A percentile compares a stretch with the other conserved stretches of the same genome.
phyloP scores from a whole-genome alignment of 2,797 vertebrate genomes.

The Limosa lapponica region DNA sequence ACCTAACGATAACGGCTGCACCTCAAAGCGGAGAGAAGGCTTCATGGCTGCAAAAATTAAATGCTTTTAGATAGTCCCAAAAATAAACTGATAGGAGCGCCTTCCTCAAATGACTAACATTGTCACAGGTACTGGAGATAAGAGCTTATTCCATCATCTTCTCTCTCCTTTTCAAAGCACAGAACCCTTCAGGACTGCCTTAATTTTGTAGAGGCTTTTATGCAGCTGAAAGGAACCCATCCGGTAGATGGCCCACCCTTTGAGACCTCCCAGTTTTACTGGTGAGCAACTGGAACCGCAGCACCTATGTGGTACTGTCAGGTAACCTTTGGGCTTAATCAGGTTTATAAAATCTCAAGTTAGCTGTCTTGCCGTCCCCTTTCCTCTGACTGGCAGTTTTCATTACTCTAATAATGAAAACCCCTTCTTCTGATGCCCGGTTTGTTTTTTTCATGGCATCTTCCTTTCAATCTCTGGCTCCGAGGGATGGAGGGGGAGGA shows the following conservation, averaged over 20 bases:
- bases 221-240: not conserved
- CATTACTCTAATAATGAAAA: not conserved
- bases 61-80: not conserved
- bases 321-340: not conserved
- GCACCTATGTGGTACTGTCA: fast-evolving
- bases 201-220: not conserved
- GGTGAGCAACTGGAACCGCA: not conserved
- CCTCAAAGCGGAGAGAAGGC: not conserved
- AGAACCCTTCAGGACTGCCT: not conserved
- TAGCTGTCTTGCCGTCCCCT: not conserved
- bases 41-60: fast-evolving
- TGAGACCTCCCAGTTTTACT: not conserved
- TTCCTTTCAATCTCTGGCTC: not conserved
- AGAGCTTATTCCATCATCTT: not conserved
- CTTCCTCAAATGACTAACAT: not conserved
- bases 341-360: not conserved
- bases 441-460: not conserved
- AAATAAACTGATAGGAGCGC: fast-evolving
- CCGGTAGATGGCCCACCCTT: not conserved
- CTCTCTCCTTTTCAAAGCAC: not conserved
- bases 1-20: fast-evolving
- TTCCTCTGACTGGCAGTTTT: not conserved
- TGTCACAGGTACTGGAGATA: fast-evolving
- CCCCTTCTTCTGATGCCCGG: not conserved
- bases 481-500: fast-evolving